Percentiles rank a stretch among this genome's conserved stretches.
phyloP scores from a whole-genome alignment of 2,113 vertebrate genomes.

The Campylomormyrus numenius region DNA sequence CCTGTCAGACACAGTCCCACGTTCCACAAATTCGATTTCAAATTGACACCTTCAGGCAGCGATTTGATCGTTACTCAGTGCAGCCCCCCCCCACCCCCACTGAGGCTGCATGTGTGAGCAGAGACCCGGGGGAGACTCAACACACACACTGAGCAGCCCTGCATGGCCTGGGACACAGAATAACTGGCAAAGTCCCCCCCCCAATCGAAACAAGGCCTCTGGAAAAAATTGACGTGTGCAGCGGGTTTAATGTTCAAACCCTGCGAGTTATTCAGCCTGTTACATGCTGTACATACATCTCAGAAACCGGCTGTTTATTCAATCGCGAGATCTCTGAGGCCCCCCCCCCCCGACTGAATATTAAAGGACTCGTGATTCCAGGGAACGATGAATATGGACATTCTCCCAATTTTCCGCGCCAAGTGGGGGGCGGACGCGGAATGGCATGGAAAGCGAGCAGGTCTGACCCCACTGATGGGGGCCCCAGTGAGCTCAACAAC shows the following conservation, averaged over 20 bases:
- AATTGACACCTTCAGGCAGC: constrained; percentile 40
- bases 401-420: background rate
- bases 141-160: constrained; percentile 26
- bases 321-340: background rate
- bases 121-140: background rate
- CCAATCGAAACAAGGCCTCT: background rate
- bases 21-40: constrained; percentile 45
- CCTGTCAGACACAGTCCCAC: constrained; percentile 34
- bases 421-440: background rate
- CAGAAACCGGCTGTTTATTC: constrained; percentile 21
- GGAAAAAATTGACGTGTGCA: constrained; percentile 7
- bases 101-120: background rate
- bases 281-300: constrained; percentile 48
- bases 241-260: constrained; percentile 44
- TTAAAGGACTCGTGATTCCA: background rate
- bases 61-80: constrained; percentile 25
- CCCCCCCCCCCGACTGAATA: background rate
- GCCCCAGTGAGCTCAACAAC: constrained; percentile 13
- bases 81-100: background rate
- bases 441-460: background rate
- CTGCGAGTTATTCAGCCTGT: constrained; percentile 54
- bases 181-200: background rate
- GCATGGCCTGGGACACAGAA: background rate
- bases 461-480: background rate
- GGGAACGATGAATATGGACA: background rate